Conservation (phyloP, 2,797 vertebrate genomes). For the Onychomys leucogaster region DNA sequence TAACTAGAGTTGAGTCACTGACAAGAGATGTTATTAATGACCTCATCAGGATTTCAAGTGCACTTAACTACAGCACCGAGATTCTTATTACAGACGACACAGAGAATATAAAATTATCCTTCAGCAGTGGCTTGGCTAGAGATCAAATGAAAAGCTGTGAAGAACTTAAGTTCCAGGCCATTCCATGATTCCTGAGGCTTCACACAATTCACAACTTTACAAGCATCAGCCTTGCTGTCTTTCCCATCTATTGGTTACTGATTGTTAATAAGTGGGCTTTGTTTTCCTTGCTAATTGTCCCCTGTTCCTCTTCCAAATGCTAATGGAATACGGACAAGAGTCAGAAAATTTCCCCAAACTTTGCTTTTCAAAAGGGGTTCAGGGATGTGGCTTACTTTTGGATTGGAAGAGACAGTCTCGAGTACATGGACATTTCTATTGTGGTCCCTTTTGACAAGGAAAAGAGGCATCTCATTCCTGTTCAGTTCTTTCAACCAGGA, state of each 20-base stretch:
- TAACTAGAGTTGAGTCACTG: slow-evolving; percentile 86
- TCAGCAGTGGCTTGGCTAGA: slow-evolving; percentile 84
- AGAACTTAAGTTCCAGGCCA: slow-evolving; percentile 85
- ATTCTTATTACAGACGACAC: slow-evolving; percentile 85
- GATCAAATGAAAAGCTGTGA: slow-evolving; percentile 85
- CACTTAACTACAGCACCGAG: slow-evolving; percentile 84
- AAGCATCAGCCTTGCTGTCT: slow-evolving; percentile 75
- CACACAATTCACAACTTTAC: slow-evolving; percentile 79
- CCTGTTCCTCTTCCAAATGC: slow-evolving; percentile 68
- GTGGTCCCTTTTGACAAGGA: slow-evolving; percentile 40
- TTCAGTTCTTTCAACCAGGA: background rate
- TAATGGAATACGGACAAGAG: slow-evolving; percentile 57
- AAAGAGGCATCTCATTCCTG: background rate
- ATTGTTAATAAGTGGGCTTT: slow-evolving; percentile 51
- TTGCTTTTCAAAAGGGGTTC: slow-evolving; percentile 69
- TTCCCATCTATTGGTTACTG: slow-evolving; percentile 34
- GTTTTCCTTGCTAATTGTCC: slow-evolving; percentile 70
- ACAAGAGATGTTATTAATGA: slow-evolving; percentile 88
- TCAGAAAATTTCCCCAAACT: slow-evolving; percentile 63
- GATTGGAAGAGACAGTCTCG: slow-evolving; percentile 68
- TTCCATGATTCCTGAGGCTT: slow-evolving; percentile 81
- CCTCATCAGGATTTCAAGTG: slow-evolving; percentile 87
- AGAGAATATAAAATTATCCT: slow-evolving; percentile 86
- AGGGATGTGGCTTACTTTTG: slow-evolving; percentile 65
- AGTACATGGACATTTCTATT: slow-evolving; percentile 38